Conservation (phyloP, 2,113 vertebrate species). For the Sturnira hondurensis region DNA sequence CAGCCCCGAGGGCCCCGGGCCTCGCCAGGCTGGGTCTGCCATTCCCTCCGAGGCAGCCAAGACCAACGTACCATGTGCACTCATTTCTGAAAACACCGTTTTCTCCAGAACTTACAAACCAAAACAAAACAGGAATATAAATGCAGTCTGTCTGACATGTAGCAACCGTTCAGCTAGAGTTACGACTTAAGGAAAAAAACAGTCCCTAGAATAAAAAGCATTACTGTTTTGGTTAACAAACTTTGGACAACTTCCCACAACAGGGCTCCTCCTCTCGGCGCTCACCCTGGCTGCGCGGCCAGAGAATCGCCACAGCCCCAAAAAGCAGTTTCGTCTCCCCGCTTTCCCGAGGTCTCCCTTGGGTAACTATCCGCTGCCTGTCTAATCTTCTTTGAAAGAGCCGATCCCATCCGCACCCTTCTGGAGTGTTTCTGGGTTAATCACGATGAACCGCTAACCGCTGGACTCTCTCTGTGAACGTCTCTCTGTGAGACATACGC, state of each 20-base stretch:
- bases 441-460: neutral
- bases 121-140: neutral
- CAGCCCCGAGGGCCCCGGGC: too few species aligned
- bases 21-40: too few species aligned
- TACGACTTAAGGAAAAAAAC: neutral
- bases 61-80: neutral
- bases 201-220: neutral
- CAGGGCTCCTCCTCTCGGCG: accelerated
- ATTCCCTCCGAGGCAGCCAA: neutral
- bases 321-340: neutral
- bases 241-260: neutral
- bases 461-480: neutral
- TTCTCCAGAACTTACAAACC: neutral
- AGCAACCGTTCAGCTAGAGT: neutral
- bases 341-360: neutral
- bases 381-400: neutral
- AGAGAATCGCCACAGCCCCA: neutral
- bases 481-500: neutral
- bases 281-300: neutral
- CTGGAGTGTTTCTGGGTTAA: neutral
- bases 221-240: neutral
- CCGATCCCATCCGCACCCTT: neutral
- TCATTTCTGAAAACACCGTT: neutral
- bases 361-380: neutral
- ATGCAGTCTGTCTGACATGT: neutral